Evolutionary conservation across 1,140 invertebrate genomes (phyloP).

Genomic region (Pinna nobilis): DNA sequence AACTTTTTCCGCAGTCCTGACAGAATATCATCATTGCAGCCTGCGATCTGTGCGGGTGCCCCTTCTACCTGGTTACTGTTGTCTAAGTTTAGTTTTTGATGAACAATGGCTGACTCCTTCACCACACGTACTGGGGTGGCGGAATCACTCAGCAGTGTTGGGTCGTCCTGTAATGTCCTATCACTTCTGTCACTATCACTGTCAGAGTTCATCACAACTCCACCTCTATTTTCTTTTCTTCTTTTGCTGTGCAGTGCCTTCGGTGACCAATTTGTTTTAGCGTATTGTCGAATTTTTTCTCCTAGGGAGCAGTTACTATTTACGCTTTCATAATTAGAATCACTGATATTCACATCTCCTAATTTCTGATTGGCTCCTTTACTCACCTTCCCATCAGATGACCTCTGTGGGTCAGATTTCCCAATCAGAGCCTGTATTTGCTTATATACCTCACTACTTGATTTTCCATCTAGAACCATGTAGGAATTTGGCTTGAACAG

Average conservation of each 20-base stretch:
- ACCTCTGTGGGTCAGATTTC: background rate
- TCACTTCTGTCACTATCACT: conserved; percentile 13
- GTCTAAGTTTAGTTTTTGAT: conserved; percentile 8
- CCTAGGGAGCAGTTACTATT: conserved; percentile 45
- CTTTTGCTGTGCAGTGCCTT: background rate
- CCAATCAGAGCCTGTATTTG: conserved; percentile 26
- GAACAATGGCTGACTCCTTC: background rate
- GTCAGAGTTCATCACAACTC: background rate
- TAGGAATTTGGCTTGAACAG: conserved; percentile 10
- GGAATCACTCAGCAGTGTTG: conserved; percentile 8
- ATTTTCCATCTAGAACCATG: conserved; percentile 23
- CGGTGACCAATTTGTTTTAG: conserved; percentile 11
- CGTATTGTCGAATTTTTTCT: conserved; percentile 42
- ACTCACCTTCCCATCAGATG: background rate
- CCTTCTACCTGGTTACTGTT: background rate
- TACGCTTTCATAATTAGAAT: conserved; percentile 45
- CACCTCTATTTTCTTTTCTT: conserved; percentile 4
- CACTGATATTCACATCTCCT: conserved; percentile 9
- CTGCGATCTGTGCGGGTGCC: background rate
- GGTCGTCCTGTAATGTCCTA: conserved; percentile 12
- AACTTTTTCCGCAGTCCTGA: conserved; percentile 38
- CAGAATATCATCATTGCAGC: background rate
- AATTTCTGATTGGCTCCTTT: background rate
- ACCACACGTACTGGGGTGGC: conserved; percentile 2
- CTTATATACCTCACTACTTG: conserved; percentile 25